Percentiles rank a stretch among this genome's conserved stretches.
These are phyloP conservation scores for Parnassius glacialis DNA, from an alignment of 2,888 invertebrate species.

Conservation along the genomic window DNA sequence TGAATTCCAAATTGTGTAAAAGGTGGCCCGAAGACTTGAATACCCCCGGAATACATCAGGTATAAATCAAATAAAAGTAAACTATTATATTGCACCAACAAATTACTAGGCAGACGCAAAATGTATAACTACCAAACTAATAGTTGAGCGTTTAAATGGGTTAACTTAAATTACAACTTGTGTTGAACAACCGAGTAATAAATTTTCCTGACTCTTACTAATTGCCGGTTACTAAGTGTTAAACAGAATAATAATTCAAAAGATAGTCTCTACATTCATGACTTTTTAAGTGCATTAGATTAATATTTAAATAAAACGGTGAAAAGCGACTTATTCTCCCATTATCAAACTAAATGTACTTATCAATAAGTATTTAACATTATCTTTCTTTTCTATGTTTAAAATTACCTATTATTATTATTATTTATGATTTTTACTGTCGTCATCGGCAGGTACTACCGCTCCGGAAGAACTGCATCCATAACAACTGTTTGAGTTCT, in stretches of 20 bases:
- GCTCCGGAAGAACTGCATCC: no score
- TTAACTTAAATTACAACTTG: conserved; percentile 26
- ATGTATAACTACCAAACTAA: conserved; percentile 22
- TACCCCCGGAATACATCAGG: no score
- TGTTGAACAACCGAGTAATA: conserved; percentile 26
- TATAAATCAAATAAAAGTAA: not conserved
- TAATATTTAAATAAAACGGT: conserved; percentile 2
- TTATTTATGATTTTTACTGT: no score
- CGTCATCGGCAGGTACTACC: no score
- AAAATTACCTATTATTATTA: no score
- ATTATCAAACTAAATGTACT: no score
- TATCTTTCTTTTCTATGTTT: no score
- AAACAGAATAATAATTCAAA: conserved; percentile 26
- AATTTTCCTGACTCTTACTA: conserved; percentile 25
- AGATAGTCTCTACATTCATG: conserved; percentile 21
- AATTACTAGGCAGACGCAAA: not conserved
- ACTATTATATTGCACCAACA: not conserved
- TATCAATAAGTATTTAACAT: no score
- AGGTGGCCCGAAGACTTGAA: no score
- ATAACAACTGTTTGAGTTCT: no score
- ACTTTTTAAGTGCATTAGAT: conserved; percentile 9
- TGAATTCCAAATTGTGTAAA: no score
- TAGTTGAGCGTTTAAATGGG: conserved; percentile 22
- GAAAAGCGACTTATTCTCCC: no score
- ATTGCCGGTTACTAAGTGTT: conserved; percentile 28